Evolutionary conservation across 2,113 vertebrate species (phyloP), one percentile per base, ranked within the genome.

Genomic region (Pseudopipra pipra): DNA sequence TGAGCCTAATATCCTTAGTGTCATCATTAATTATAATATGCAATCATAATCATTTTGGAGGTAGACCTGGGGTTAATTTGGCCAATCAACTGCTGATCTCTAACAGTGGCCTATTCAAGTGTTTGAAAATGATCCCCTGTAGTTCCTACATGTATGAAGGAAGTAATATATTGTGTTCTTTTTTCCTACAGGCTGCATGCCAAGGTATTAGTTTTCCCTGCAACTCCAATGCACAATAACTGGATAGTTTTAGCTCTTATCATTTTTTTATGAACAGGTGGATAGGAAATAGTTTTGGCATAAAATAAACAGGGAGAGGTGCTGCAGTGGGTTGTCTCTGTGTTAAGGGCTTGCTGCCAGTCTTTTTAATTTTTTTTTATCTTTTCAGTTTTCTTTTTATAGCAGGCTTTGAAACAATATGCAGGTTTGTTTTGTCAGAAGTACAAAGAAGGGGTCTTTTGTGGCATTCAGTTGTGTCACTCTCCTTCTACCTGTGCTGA

Each of bases 1-100:
- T 78, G 95, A 96, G 95, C 83, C 80, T 96, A 95, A 96, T 81
- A 90, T 95, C 90, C 75, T 94, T 96, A 91, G 76, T 86, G 95
- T 93, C 93, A 78, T 82, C 41, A 0, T 91, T 94, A 93, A 95
- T 95, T 96, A 85, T 80, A 67, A 87, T 86, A 89, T 68, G 91
- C 31, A 90, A 92, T 86, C 79, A 23, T 95, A 94, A 97, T 78
- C 1, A 78, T 95, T 96, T 89, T 89, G 85, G 92, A 92, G 88
- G 67, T 86, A 91, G 88, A 96, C 83, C 51, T 94, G 70, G 74
- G 88, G 93, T 97, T 96, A 96, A 93, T 96, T 91, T 96, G 89
- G 90, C 66, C 92, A 87, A 92, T 83, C 71, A 76, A 39, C 51
- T 77, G 85, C 90, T 86, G 92, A 65, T 96, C 21, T 7, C 56